Percentiles rank a stretch among this genome's conserved stretches.
These are phyloP conservation scores for Phortica magna DNA, from an alignment of 2,888 invertebrate species.

Conservation along the genomic window DNA sequence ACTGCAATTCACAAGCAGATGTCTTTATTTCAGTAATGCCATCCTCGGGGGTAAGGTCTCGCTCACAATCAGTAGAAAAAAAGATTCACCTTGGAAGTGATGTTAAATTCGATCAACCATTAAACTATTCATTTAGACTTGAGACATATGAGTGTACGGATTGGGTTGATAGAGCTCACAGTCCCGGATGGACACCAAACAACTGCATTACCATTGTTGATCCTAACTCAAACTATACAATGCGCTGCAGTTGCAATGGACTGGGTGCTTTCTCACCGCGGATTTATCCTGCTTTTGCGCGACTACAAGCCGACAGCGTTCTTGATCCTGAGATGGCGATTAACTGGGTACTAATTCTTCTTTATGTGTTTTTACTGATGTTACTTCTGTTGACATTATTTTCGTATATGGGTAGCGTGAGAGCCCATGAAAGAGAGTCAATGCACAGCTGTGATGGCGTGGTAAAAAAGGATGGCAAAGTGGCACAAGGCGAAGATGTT, in stretches of 20 bases:
- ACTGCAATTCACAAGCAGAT: not conserved
- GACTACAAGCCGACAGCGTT: not conserved
- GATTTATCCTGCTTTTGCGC: constrained; percentile 37
- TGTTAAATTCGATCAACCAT: not conserved
- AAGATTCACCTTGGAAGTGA: not conserved
- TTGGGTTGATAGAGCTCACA: constrained; percentile 32
- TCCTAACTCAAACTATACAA: not conserved
- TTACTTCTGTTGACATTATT: not conserved
- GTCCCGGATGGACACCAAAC: constrained; percentile 44
- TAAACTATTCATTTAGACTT: constrained; percentile 43
- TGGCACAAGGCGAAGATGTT: constrained; percentile 19
- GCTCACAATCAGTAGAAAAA: not conserved
- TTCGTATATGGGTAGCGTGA: not conserved
- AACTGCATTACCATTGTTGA: constrained; percentile 39
- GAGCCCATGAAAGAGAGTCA: not conserved
- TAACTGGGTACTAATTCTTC: constrained; percentile 24
- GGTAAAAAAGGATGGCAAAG: not conserved
- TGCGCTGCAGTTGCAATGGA: constrained; percentile 39
- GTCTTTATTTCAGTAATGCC: constrained; percentile 40
- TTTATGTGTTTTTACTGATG: not conserved
- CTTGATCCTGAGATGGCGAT: not conserved
- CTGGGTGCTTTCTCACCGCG: constrained; percentile 44
- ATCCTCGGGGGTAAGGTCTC: too few relatives aligned
- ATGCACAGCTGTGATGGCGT: constrained; percentile 15
- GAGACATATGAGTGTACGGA: constrained; percentile 42